Base-by-base conservation (phyloP, 2,888 invertebrate species). In the Cancer borealis region DNA sequence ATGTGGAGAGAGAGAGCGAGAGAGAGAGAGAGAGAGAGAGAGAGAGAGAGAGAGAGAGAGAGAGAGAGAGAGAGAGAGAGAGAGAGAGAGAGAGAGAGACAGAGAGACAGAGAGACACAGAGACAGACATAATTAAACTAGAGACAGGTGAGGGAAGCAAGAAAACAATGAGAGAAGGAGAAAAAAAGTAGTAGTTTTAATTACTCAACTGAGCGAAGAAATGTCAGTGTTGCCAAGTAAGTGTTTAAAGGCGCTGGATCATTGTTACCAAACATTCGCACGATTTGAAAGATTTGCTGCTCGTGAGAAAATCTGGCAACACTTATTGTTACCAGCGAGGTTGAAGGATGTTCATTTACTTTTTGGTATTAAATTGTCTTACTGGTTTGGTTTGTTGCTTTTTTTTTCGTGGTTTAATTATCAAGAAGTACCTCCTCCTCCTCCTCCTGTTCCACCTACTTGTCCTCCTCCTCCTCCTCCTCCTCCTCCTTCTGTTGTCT, bases 51-150 rank as follows among this genome's bases (percentile, higher is more conserved):
- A 66, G 66, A 66, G 66, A 66, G 66, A 66, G 66, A 66, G 79
- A 79, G 79, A 79, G 79, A 79, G 79, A 79, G 79, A 79, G 79
- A 79, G 79, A 79, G 79, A 79, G 79, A 79, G 79, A 79, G 79
- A 79, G 79, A 79, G 79, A 30, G 8, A 30, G 1, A 79, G 26
- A 30, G 54, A 54, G 17, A n/a, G n/a, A 66, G 66, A 66, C 17
- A 66, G n/a, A 66, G 21, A 66, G n/a, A 66, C 17, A 66, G 66
- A 66, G 21, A 66, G 66, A 66, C 17, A 66, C 1, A 66, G 21
- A 66, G n/a, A 66, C 17, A 66, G 66, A 66, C 3, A 21, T 17
- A 66, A 66, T 66, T 5, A 79, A 79, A 79, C 30, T 1, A 26
- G 21, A 73, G 73, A 73, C 73, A n/a, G 5, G 73, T 73, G 73